Base-by-base conservation (phyloP, 2,888 invertebrate genomes). In the Spilosoma lubricipeda region DNA sequence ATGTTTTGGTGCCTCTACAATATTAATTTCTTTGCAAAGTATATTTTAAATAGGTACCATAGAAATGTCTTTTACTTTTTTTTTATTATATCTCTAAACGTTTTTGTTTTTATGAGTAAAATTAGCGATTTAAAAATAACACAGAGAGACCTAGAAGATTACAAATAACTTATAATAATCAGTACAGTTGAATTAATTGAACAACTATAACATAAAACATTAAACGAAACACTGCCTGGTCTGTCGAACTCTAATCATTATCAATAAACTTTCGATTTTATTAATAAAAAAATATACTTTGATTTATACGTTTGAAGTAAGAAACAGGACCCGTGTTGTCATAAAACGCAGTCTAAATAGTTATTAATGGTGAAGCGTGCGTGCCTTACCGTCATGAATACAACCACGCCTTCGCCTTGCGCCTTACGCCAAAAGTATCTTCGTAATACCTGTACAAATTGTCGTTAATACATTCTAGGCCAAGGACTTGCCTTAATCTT, bases 361-460 rank as follows among this genome's bases (percentile, higher is more conserved):
- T 68, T 70, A 70, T 70, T 59, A 73, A 80, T 85, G 76, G 65
- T 67, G 48, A 76, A 45, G 69, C 36, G 80, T 84, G 87, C 87
- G 88, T 88, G 88, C 56, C 72, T 70, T 39, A 71, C 68, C 42
- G 56, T 80, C 73, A 77, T 86, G 74, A 86, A 83, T 70, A 71
- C 69, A 65, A 71, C 70, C 82, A 78, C 86, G 76, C 84, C 84
- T 80, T 64, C 67, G 59, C 67, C 78, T 80, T 52, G 70, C 73
- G 71, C 67, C 71, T 75, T 70, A 72, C 48, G 76, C 66, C 33
- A 71, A 73, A 65, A 75, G 72, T 77, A 83, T 78, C 77, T 74
- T 79, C 75, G 77, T 82, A 86, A 86, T 86, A 82, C 80, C 82
- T 75, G 72, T 76, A 82, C 75, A 71, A 85, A 87, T 84, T 82